Conservation (phyloP, 2,113 vertebrate species). For the Numida meleagris region DNA sequence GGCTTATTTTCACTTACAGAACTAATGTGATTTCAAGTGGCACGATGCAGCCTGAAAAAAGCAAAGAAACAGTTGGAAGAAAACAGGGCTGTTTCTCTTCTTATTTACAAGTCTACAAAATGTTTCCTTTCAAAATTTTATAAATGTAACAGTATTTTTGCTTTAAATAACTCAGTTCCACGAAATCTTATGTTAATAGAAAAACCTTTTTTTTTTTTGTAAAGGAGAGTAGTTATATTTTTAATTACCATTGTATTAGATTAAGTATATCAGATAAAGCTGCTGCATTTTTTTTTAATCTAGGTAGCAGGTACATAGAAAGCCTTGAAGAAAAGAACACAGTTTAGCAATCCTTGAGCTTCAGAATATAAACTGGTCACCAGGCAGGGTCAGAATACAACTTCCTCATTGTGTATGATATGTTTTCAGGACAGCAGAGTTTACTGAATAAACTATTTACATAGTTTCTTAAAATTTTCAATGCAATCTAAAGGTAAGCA, state of each 20-base stretch:
- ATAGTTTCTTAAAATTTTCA: neutral
- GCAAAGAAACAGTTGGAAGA: neutral
- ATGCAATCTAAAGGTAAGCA: neutral
- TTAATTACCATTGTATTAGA: neutral
- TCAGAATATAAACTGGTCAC: neutral
- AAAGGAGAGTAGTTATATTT: neutral
- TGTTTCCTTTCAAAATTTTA: neutral
- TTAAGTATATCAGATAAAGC: neutral
- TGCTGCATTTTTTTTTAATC: neutral
- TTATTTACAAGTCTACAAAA: neutral
- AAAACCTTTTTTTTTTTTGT: no score
- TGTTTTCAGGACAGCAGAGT: neutral
- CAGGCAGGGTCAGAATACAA: neutral
- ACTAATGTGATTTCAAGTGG: neutral
- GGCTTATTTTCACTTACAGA: neutral
- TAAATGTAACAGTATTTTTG: neutral
- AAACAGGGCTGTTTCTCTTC: neutral
- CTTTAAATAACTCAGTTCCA: neutral
- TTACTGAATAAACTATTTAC: neutral
- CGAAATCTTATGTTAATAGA: neutral
- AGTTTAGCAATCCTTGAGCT: neutral
- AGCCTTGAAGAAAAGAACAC: neutral
- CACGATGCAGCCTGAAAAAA: neutral
- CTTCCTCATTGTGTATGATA: neutral
- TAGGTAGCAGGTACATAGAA: neutral